Evolutionary conservation across 1,140 invertebrate species (phyloP).

Genomic region (Eubasilissa regina): DNA sequence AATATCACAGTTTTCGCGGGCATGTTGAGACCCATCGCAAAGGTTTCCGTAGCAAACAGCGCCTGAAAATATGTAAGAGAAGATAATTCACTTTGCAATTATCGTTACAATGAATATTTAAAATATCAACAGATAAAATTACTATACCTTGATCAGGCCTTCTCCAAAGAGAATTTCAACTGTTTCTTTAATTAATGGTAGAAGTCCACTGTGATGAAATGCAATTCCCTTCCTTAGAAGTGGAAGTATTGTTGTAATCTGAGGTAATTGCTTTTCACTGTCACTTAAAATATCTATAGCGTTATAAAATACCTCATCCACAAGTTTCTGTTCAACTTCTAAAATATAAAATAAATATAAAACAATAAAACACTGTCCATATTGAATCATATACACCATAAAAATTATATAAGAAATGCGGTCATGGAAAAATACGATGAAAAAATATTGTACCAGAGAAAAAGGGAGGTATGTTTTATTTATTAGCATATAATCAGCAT

Average conservation of each 20-base stretch:
- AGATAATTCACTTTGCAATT: not conserved
- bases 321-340: constrained; percentile 71
- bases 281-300: constrained; percentile 96
- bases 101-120: not conserved
- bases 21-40: constrained; percentile 99
- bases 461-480: too few relatives aligned
- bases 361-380: not conserved
- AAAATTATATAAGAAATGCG: too few relatives aligned
- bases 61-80: constrained; percentile 71
- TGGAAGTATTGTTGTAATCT: constrained; percentile 96
- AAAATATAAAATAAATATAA: constrained; percentile 15
- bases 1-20: constrained; percentile 99
- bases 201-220: constrained; percentile 96
- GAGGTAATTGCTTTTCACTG: constrained; percentile 94
- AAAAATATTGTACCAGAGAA: too few relatives aligned
- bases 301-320: constrained; percentile 98
- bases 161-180: constrained; percentile 99
- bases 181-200: constrained; percentile 98
- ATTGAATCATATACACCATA: too few relatives aligned
- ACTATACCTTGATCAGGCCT: constrained; percentile 81
- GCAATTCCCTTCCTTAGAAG: constrained; percentile 96
- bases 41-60: constrained; percentile 99
- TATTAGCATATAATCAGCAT: too few relatives aligned
- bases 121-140: not conserved
- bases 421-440: too few relatives aligned